Evolutionary conservation across 2,888 invertebrate species (phyloP), one percentile per base, ranked within the genome.

Genomic region (Caenorhabditis wallacei): DNA sequence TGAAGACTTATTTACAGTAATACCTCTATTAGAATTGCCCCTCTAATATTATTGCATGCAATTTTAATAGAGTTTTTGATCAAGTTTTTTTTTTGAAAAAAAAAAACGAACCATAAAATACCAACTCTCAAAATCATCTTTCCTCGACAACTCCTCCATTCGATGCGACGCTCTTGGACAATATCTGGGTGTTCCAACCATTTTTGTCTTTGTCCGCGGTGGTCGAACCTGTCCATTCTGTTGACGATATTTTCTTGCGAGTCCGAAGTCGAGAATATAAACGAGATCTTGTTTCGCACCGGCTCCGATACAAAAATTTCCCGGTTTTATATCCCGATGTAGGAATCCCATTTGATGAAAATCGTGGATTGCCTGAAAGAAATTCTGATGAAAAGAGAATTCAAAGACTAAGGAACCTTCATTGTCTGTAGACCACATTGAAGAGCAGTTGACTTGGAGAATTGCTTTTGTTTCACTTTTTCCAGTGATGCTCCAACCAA

Each of bases 281-380:
- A 80, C 43, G 2, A 59, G 54, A 0, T 82, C 71, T 1, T 16
- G 46, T 20, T 57, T 56, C 0, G 35, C 63, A 4, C 56, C 72
- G 8, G 26, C 35, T 20, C 84, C 84, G 18, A 84, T 48, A 22
- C 76, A 76, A 43, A 61, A 84, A 51, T 84, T 84, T 30, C 56
- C 84, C 1, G 84, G 84, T 69, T 84, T 84, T 61, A 84, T 59
- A 56, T 84, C 84, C 16, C 84, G 66, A 70, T 84, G 84, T 1
- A 84, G 51, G 53, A 80, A 80, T 0, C 84, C 84, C 20, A 84
- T 24, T 1, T 22, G n/a, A 18, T 84, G 84, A 24, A 84, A 51
- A 24, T 84, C 84, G 57, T 54, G 69, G 5, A 84, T 70, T 1
- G 80, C 74, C 57, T 78, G 46, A 63, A 48, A 54, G 30, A 30